Evolutionary conservation across 92 coral and sea anemone species (phyloP), one percentile per base, ranked within the genome.

Genomic region (Virgularia gustaviana): DNA sequence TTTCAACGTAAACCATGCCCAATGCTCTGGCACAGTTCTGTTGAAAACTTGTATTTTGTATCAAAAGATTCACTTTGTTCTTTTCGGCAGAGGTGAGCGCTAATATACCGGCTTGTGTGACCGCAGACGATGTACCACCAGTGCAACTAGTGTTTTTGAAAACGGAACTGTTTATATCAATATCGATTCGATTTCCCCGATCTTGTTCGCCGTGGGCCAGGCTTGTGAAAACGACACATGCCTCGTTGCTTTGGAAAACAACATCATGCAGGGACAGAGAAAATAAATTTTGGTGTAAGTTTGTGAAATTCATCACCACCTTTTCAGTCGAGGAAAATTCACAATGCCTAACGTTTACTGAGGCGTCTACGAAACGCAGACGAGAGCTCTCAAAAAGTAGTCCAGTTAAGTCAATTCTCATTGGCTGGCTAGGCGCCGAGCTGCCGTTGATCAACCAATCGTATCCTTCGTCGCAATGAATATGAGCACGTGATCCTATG

Each of bases 401-500:
- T 28, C 57, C 77, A 33, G 70, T 59, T 24, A 78, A 57, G 51
- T 56, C 23, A 20, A 72, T 64, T 18, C 57, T 27, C 18, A 55
- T 30, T 10, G 67, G 49, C n/a, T n/a, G n/a, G n/a, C n/a, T n/a
- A n/a, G n/a, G n/a, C n/a, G n/a, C n/a, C n/a, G n/a, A n/a, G n/a
- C n/a, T n/a, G n/a, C 82, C 82, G 60, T 66, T 38, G n/a, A 77
- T 43, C 7, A 65, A 2, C 82, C 82, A 77, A 38, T 57, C 32
- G 9, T 56, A 57, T 22, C 63, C 59, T 23, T 45, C 32, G 49
- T 53, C 51, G 36, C 80, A 76, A 39, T 20, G 24, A 47, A 76
- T 63, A 30, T 76, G 51, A 63, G 62, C 80, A 63, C 41, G 80
- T 63, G 80, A 63, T 16, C 20, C 18, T 27, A 76, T 35, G 30